Evolutionary conservation across 2,113 vertebrate genomes (phyloP), one percentile per base, ranked within the genome.

Genomic region (Indicator maculatus): DNA sequence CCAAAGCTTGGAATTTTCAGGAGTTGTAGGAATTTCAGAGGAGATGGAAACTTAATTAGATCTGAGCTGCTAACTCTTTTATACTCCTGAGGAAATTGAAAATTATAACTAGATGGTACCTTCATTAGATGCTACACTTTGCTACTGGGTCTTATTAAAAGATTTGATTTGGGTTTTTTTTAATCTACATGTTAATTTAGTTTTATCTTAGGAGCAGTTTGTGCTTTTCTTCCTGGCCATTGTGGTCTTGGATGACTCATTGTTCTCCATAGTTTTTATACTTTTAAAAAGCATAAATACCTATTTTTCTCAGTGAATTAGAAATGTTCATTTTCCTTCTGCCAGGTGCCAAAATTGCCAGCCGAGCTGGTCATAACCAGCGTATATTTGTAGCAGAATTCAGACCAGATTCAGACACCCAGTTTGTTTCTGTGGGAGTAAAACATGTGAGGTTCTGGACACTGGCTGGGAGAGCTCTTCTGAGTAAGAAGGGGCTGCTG

Each of bases 311-410:
- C 31, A 53, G 9, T 1, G 4, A 78, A 60, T 61, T 77, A 6
- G 67, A 44, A 74, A 60, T 58, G 26, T 85, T 44, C 31, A 1
- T 90, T 86, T 95, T 91, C 78, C 91, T 93, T 36, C 83, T 83
- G n/a, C 59, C 87, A 99, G 99, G 99, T 98, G 98, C 98, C 98
- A 99, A 98, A 98, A 98, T 99, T 94, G 99, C 99, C 94, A 99
- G 98, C 95, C 97, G 98, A 92, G 97, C 98, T 27, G 99, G 99
- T 80, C 99, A 99, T 94, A 98, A 97, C 80, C 98, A 99, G 92
- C 98, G 99, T 80, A 99, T 99, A 96, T 99, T 99, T 97, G 99
- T 99, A 97, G 99, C 99, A 12, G 99, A 99, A 96, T 99, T 99
- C 96, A 98, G 99, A 15, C 99, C 99, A 1, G 99, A 99, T 96